Conservation (phyloP, 1,140 invertebrate genomes). For the Anagrus nilaparvatae region DNA sequence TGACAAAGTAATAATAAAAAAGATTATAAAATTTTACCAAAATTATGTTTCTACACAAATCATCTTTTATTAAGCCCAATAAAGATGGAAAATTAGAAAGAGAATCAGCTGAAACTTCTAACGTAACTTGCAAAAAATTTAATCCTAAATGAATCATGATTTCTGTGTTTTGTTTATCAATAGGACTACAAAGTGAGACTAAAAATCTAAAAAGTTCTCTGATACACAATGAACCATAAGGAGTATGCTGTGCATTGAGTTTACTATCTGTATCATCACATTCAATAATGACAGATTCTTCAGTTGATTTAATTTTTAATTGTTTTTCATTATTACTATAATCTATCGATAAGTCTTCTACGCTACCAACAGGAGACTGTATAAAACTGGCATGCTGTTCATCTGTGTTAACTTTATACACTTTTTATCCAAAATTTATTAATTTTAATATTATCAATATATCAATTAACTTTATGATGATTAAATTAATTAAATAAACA, state of each 20-base stretch:
- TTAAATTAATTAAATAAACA: no score
- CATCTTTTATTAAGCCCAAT: conserved; percentile 78
- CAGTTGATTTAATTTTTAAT: conserved; percentile 28
- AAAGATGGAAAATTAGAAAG: conserved; percentile 76
- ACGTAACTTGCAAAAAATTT: conserved; percentile 78
- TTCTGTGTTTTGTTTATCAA: conserved; percentile 86
- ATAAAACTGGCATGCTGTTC: no score
- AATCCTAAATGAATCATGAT: conserved; percentile 90
- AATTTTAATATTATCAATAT: no score
- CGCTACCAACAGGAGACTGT: conserved; percentile 31
- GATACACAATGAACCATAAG: conserved; percentile 88
- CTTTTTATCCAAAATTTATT: conserved; percentile 7
- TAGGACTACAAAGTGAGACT: conserved; percentile 83
- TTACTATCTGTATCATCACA: no score
- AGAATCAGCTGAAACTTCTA: conserved; percentile 87
- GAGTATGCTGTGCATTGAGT: no score
- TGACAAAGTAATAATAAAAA: not conserved
- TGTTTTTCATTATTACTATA: conserved; percentile 27
- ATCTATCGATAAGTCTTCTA: conserved; percentile 36
- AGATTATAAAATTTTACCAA: conserved; percentile 51
- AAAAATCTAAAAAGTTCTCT: conserved; percentile 89
- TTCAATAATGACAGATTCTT: conserved; percentile 77
- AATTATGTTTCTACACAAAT: conserved; percentile 85
- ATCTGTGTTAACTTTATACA: no score
- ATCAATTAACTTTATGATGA: no score